Percentiles rank a stretch among this genome's conserved stretches.
Conservation (phyloP, 2,888 invertebrate species). For the Tuta absoluta region DNA sequence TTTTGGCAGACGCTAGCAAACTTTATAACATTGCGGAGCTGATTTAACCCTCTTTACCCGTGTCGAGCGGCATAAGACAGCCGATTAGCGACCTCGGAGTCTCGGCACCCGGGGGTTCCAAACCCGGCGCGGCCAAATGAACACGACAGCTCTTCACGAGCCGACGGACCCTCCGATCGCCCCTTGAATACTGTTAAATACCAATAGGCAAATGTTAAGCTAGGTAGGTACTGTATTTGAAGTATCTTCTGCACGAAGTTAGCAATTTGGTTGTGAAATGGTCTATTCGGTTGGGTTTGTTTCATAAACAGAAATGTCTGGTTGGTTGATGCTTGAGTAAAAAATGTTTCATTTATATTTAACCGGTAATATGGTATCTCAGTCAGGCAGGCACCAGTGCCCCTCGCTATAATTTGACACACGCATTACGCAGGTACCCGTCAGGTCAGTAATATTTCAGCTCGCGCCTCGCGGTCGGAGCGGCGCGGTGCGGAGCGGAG, state of each 20-base stretch:
- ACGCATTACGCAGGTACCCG: background rate
- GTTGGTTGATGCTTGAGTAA: background rate
- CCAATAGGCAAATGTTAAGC: background rate
- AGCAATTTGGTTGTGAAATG: background rate
- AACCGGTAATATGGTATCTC: background rate
- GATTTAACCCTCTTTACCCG: conserved; percentile 4
- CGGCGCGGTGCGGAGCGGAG: background rate
- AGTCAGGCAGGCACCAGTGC: background rate
- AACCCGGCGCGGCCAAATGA: background rate
- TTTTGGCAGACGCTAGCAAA: conserved; percentile 6
- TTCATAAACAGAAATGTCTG: background rate
- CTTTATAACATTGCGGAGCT: conserved; percentile 3
- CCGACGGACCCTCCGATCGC: conserved; percentile 11
- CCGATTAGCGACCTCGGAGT: background rate
- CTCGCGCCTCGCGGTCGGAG: background rate
- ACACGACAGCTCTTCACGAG: conserved; percentile 4
- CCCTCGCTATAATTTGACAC: background rate
- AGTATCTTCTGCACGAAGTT: background rate
- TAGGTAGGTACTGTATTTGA: background rate
- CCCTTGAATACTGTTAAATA: background rate
- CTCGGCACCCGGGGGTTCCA: background rate
- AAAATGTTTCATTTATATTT: background rate
- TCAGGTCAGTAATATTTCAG: conserved; percentile 12
- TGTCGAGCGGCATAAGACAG: background rate
- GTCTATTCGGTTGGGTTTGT: background rate